Conservation (phyloP, 2,797 vertebrate species). For the Acridotheres tristis region DNA sequence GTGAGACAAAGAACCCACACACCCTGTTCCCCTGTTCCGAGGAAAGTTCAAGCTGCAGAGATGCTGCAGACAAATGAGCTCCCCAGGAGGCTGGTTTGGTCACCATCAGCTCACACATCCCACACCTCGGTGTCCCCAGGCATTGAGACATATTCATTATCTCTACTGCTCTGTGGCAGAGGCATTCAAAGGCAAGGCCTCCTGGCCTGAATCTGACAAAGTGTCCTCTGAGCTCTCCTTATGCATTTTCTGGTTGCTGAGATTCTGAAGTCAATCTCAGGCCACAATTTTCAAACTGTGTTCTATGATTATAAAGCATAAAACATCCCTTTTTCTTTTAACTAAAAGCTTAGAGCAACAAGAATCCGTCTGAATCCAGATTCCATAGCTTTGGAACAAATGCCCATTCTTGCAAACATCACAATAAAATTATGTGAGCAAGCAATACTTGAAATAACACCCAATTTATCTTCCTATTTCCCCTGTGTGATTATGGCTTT, state of each 20-base stretch:
- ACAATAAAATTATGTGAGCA: constrained; percentile 63
- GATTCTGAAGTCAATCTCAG: neutral
- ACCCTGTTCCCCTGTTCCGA: neutral
- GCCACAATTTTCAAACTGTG: neutral
- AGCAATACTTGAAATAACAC: constrained; percentile 53
- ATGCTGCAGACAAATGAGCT: neutral
- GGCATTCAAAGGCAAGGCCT: neutral
- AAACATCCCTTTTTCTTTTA: neutral
- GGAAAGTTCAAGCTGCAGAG: neutral
- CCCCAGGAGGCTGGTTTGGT: neutral
- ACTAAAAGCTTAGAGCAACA: constrained; percentile 5
- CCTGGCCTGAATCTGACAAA: neutral
- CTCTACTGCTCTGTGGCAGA: neutral
- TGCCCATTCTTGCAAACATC: constrained; percentile 35
- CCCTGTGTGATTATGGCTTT: constrained; percentile 56
- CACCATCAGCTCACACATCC: neutral
- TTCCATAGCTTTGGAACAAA: constrained; percentile 38
- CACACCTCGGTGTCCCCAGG: neutral
- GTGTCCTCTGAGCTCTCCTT: neutral
- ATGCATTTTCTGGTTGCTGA: neutral
- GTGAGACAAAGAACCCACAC: neutral
- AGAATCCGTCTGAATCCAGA: constrained; percentile 38
- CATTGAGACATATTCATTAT: neutral
- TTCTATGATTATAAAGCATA: neutral
- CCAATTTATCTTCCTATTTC: constrained; percentile 57